Percentiles rank a stretch among this genome's conserved stretches.
These are phyloP conservation scores for Macrotrachela quadricornifera DNA, from an alignment of 1,140 invertebrate genomes.

Conservation along the genomic window DNA sequence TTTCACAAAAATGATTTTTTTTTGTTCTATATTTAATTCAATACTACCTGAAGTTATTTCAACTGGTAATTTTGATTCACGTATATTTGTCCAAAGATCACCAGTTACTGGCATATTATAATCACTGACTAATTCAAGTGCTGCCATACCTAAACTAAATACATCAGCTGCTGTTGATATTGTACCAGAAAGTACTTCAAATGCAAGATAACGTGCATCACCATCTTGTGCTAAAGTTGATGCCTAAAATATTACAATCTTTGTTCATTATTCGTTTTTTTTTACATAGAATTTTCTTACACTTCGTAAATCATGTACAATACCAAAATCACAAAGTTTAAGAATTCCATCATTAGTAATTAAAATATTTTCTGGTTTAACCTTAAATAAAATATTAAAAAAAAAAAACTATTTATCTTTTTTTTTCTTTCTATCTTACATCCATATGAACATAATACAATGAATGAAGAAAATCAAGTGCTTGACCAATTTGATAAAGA, in stretches of 20 bases:
- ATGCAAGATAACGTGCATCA: constrained; percentile 50
- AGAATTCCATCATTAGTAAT: constrained; percentile 37
- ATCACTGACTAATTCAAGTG: constrained; percentile 47
- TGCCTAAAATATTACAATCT: too few relatives aligned
- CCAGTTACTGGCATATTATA: constrained; percentile 46
- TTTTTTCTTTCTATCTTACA: constrained; percentile 22
- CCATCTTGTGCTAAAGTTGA: constrained; percentile 38
- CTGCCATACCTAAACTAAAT: constrained; percentile 47
- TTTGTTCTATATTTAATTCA: too few relatives aligned
- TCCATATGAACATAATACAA: constrained; percentile 40
- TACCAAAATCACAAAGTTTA: constrained; percentile 52
- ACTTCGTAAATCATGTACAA: constrained; percentile 25
- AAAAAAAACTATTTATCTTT: too few relatives aligned
- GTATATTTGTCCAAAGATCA: constrained; percentile 34
- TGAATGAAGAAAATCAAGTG: too few relatives aligned
- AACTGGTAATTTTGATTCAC: too few relatives aligned
- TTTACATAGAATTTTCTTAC: too few relatives aligned
- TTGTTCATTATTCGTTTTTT: too few relatives aligned
- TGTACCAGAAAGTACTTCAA: constrained; percentile 39
- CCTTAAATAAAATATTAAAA: too few relatives aligned
- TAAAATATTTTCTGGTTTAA: constrained; percentile 51
- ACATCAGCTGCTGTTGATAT: constrained; percentile 34
- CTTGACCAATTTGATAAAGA: constrained; percentile 11
- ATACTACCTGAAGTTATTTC: too few relatives aligned
- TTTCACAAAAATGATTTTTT: too few relatives aligned